A percentile compares a stretch with the other conserved stretches of the same genome.
These are phyloP conservation scores for Notospermus geniculatus DNA, from an alignment of 1,140 invertebrate genomes.

Conservation along the genomic window DNA sequence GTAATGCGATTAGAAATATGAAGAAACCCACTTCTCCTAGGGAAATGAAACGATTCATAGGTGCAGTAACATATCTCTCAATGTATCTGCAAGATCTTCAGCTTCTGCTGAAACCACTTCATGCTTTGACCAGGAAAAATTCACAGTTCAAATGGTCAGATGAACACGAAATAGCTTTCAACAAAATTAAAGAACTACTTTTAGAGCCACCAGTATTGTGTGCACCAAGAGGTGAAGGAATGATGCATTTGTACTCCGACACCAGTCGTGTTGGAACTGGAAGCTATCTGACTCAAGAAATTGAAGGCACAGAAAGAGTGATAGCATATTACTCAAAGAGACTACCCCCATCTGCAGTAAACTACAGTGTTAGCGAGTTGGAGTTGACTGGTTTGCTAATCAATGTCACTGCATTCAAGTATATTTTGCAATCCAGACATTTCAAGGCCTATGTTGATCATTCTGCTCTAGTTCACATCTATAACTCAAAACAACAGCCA, in stretches of 20 bases:
- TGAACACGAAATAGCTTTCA: background rate
- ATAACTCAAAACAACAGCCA: background rate
- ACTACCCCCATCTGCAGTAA: background rate
- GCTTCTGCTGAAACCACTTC: background rate
- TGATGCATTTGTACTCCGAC: background rate
- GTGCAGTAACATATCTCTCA: background rate
- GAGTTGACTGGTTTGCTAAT: background rate
- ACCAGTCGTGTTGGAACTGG: background rate
- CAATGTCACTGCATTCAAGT: background rate
- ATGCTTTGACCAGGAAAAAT: background rate
- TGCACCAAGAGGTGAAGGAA: background rate
- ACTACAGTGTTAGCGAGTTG: background rate
- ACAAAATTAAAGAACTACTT: background rate
- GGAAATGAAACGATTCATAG: background rate
- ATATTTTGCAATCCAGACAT: background rate
- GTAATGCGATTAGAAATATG: slow-evolving; percentile 1
- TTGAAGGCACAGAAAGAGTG: background rate
- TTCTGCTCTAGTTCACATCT: background rate
- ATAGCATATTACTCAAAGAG: slow-evolving; percentile 1
- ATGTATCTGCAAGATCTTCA: background rate
- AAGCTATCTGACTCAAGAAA: background rate
- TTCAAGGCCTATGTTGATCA: background rate
- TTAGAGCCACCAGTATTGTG: background rate
- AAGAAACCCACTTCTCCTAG: background rate
- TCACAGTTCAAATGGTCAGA: background rate